Evolutionary conservation across 2,113 vertebrate genomes (phyloP).

Genomic region (Mirounga angustirostris): DNA sequence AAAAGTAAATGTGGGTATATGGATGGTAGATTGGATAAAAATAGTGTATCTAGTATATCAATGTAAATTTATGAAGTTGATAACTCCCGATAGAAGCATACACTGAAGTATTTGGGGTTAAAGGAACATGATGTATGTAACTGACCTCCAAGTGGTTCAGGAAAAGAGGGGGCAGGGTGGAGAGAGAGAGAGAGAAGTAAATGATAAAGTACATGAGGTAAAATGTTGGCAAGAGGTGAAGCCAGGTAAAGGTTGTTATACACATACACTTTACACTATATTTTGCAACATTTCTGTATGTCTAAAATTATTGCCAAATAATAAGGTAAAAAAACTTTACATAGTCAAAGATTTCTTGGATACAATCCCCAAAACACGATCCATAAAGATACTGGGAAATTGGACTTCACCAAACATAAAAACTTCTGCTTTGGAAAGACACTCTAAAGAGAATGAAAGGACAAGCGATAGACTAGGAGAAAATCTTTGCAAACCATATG

Average conservation of each 20-base stretch:
- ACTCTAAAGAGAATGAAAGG: neutral
- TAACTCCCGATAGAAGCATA: neutral
- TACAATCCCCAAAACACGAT: neutral
- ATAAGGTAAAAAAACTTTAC: neutral
- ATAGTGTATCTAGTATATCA: neutral
- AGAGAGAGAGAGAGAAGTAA: neutral
- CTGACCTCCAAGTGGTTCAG: neutral
- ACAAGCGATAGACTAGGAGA: neutral
- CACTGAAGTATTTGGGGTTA: neutral
- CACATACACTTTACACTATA: neutral
- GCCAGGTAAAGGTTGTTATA: neutral
- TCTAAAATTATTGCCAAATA: constrained; percentile 33
- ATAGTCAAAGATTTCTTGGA: neutral
- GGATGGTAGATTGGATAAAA: neutral
- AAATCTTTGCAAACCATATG: neutral
- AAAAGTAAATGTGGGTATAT: neutral
- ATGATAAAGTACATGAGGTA: neutral
- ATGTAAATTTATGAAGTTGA: neutral
- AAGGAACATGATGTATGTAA: neutral
- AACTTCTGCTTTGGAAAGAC: constrained; percentile 26
- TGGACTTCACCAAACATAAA: neutral
- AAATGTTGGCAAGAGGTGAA: constrained; percentile 7
- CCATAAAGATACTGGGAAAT: constrained; percentile 11
- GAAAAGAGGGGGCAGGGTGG: neutral
- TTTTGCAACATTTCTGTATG: constrained; percentile 18